Percentiles rank a stretch among this genome's conserved stretches.
These are phyloP conservation scores for Indicator indicator DNA, from an alignment of 2,113 vertebrate species.

Conservation along the genomic window DNA sequence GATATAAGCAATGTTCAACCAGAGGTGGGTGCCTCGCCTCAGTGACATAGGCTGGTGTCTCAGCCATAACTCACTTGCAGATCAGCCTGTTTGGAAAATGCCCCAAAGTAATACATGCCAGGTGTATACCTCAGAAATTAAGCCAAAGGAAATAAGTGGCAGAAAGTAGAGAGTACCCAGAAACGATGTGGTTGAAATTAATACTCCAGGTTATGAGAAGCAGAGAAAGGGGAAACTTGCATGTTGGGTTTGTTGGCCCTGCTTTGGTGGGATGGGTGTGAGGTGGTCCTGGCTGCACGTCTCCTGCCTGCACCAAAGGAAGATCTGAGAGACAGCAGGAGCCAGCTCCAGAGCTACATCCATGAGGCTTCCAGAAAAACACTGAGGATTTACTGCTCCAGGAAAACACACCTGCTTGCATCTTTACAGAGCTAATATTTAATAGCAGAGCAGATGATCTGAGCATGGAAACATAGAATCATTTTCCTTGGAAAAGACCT, in stretches of 20 bases:
- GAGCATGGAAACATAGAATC: too few species aligned
- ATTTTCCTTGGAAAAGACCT: too few species aligned
- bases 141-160: background rate
- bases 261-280: rapidly evolving
- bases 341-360: background rate
- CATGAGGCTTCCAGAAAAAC: background rate
- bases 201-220: background rate
- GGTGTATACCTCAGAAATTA: background rate
- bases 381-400: background rate
- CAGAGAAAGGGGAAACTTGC: rapidly evolving
- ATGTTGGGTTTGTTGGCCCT: background rate
- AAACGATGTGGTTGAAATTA: background rate
- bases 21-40: background rate
- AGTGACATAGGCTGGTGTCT: background rate
- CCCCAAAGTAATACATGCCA: rapidly evolving
- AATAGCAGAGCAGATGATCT: background rate
- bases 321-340: background rate
- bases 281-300: background rate
- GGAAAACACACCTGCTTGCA: background rate
- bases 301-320: rapidly evolving
- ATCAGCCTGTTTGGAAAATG: background rate
- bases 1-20: background rate
- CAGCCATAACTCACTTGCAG: background rate
- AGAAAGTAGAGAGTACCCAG: background rate
- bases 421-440: background rate